A percentile compares a stretch with the other conserved stretches of the same genome.
Evolutionary conservation across 1,140 invertebrate genomes (phyloP).

Genomic region (Lineus longissimus): DNA sequence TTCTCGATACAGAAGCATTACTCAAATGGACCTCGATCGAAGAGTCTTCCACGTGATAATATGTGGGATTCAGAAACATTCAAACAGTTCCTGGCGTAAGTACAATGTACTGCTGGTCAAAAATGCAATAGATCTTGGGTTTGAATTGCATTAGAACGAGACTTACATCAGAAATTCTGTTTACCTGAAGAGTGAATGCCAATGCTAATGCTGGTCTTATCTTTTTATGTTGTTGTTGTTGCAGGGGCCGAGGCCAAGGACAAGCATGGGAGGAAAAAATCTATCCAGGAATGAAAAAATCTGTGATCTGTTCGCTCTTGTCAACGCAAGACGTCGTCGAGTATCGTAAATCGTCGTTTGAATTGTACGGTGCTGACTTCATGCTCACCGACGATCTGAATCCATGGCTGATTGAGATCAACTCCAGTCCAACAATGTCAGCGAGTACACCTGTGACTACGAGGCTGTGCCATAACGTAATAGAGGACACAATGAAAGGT

Average conservation of each 20-base stretch:
- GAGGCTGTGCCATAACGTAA: constrained; percentile 75
- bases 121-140: too few relatives aligned
- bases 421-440: constrained; percentile 87
- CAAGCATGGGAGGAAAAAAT: constrained; percentile 60
- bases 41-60: constrained; percentile 69
- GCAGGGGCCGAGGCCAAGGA: constrained; percentile 31
- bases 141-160: too few relatives aligned
- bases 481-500: constrained; percentile 93
- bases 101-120: too few relatives aligned
- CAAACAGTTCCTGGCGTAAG: constrained; percentile 50
- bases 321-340: constrained; percentile 79
- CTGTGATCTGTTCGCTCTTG: constrained; percentile 79
- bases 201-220: too few relatives aligned
- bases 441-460: constrained; percentile 83
- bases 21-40: constrained; percentile 66
- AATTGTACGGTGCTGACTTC: constrained; percentile 90
- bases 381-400: constrained; percentile 83
- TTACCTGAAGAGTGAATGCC: too few relatives aligned
- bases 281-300: constrained; percentile 85
- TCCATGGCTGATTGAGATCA: constrained; percentile 92
- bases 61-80: constrained; percentile 78
- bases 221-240: constrained; percentile 5
- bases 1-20: constrained; percentile 90
- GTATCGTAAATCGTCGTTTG: constrained; percentile 71
- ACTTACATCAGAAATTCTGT: too few relatives aligned